Conservation (phyloP, 2,888 invertebrate species). For the Emmelina monodactyla region DNA sequence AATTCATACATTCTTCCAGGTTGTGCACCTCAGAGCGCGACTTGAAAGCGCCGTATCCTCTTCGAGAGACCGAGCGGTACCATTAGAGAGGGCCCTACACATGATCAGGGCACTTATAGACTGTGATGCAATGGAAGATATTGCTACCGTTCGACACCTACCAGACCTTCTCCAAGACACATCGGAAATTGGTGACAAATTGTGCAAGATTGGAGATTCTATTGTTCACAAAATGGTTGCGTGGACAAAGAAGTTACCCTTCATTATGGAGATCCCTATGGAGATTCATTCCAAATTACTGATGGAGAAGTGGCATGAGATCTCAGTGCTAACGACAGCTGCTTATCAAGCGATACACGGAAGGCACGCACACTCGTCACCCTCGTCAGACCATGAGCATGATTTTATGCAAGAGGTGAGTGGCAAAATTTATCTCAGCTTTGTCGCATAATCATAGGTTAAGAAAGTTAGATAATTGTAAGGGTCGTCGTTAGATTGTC, state of each 20-base stretch:
- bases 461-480: too few relatives aligned
- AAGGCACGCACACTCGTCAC: conserved; percentile 52
- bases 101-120: conserved; percentile 94
- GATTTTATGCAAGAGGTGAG: conserved; percentile 88
- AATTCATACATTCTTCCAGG: conserved; percentile 28
- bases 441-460: too few relatives aligned
- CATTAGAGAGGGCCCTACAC: conserved; percentile 82
- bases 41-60: conserved; percentile 89
- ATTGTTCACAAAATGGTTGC: conserved; percentile 98
- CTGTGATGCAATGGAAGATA: conserved; percentile 96
- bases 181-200: conserved; percentile 88
- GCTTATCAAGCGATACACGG: conserved; percentile 94
- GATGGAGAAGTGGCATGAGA: conserved; percentile 98
- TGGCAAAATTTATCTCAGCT: conserved; percentile 8
- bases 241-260: conserved; percentile 98
- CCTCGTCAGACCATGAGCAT: conserved; percentile 68
- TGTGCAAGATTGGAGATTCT: conserved; percentile 96
- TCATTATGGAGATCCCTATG: conserved; percentile 95
- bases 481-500: conserved; percentile 7
- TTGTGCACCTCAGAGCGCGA: conserved; percentile 86
- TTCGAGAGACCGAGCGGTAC: conserved; percentile 81
- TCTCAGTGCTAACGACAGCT: conserved; percentile 91
- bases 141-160: conserved; percentile 90
- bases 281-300: conserved; percentile 94
- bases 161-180: conserved; percentile 91